Evolutionary conservation across 2,113 vertebrate species (phyloP), one percentile per base, ranked within the genome.

Genomic region (Etheostoma cragini): DNA sequence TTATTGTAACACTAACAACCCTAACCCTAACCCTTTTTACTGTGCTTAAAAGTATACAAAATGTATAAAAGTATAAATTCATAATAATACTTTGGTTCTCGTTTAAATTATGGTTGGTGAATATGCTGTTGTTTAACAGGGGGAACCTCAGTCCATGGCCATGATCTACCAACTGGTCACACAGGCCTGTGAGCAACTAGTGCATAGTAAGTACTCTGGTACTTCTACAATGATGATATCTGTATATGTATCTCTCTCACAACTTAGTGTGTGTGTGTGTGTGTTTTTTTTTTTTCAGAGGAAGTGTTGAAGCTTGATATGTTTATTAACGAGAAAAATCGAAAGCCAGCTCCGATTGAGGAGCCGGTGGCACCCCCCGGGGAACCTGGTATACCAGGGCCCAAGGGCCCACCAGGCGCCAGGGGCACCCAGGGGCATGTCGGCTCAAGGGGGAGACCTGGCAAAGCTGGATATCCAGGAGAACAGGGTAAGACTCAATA

Each of bases 111-210:
- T 2, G 2, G 12, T 49, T 69, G 60, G 5, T 66, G 22, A 65
- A 45, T 57, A 13, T 72, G 50, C 2, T 81, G 45, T 17, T 92
- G 76, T 84, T 16, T 87, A 72, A 50, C 87, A 99, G 98, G 98
- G 97, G 0, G 97, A 99, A 68, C 95, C 96, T 52, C 97, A 97
- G 92, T 97, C 98, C 21, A 93, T 98, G 73, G 94, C 97, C 21
- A 89, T 96, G 73, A 96, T 98, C 92, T 97, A 96, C 84, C 97
- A 98, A 69, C 94, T 98, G 0, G 97, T 98, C 68, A 97, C 95
- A 83, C 96, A 98, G 90, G 97, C 97, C 88, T 99, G 97, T 84
- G 97, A 98, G 87, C 89, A 97, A 0, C 95, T 98, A 64, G 94
- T 98, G 61, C 97, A 98, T 76, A 94, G 98, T 98, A 90, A 94